Evolutionary conservation across 2,113 vertebrate genomes (phyloP).

Genomic region (Melanostigma gelatinosum): DNA sequence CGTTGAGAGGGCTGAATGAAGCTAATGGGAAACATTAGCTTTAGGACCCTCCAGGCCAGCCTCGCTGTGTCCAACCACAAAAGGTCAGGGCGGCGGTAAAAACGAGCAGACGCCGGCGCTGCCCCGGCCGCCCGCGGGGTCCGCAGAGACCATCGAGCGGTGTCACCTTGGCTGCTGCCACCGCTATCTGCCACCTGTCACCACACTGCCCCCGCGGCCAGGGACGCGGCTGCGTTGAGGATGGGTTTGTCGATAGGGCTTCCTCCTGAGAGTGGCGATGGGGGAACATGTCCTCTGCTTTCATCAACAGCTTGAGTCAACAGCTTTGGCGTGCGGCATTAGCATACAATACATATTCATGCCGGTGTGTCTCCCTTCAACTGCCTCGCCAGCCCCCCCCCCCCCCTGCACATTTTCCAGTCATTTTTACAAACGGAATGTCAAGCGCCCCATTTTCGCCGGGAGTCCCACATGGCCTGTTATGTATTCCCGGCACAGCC

Average conservation of each 20-base stretch:
- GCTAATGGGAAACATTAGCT: slow-evolving; percentile 45
- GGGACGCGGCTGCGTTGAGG: slow-evolving; percentile 45
- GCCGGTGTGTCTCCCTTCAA: slow-evolving; percentile 52
- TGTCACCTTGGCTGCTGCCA: slow-evolving; percentile 77
- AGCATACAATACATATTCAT: slow-evolving; percentile 82
- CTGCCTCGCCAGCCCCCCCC: slow-evolving; percentile 43
- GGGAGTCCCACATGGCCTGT: slow-evolving; percentile 63
- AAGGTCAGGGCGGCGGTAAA: slow-evolving; percentile 55
- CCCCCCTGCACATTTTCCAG: slow-evolving; percentile 59
- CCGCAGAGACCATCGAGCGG: slow-evolving; percentile 40
- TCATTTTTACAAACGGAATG: slow-evolving; percentile 66
- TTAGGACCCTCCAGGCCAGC: slow-evolving; percentile 31
- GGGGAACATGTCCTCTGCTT: slow-evolving; percentile 69
- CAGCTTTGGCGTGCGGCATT: slow-evolving; percentile 62
- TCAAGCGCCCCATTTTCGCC: slow-evolving; percentile 55
- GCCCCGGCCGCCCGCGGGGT: slow-evolving; percentile 27
- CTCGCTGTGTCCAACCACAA: slow-evolving; percentile 50
- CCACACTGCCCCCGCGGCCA: slow-evolving; percentile 45
- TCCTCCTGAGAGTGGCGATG: slow-evolving; percentile 52
- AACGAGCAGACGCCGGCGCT: slow-evolving; percentile 41
- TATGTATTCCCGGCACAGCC: slow-evolving; percentile 60
- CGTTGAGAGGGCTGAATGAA: background rate
- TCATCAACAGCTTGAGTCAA: slow-evolving; percentile 71
- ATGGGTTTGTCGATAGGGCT: slow-evolving; percentile 62
- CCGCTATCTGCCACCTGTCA: slow-evolving; percentile 76